These are phyloP conservation scores for Scaeva pyrastri DNA, from an alignment of 2,888 invertebrate species.

Conservation along the genomic window DNA sequence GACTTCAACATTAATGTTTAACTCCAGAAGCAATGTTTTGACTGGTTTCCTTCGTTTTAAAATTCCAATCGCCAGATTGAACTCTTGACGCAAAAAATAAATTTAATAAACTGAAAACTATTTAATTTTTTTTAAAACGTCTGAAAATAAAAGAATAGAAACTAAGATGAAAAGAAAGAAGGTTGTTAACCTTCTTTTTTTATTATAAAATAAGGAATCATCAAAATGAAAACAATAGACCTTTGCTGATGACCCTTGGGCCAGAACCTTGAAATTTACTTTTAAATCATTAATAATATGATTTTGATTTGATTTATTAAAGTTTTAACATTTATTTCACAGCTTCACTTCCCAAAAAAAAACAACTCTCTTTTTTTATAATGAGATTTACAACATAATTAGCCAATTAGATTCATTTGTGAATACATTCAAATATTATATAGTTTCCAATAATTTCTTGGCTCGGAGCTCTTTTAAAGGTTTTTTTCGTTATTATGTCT, in stretches of 20 bases:
- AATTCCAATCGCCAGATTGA: too few species aligned
- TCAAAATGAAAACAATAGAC: neutral
- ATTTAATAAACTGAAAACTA: too few species aligned
- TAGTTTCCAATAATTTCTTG: neutral
- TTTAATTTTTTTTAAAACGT: too few species aligned
- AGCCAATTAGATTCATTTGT: constrained; percentile 7
- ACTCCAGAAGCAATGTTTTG: too few species aligned
- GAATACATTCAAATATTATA: constrained; percentile 5
- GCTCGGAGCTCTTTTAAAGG: neutral
- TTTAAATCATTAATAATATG: constrained; percentile 6
- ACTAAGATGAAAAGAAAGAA: neutral
- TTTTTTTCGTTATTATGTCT: neutral
- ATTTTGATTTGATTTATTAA: neutral
- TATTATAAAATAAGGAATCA: neutral
- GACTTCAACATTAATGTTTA: too few species aligned
- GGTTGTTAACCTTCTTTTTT: neutral
- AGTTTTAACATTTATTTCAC: neutral
- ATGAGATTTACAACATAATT: neutral
- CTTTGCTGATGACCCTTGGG: neutral
- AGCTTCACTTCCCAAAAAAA: neutral
- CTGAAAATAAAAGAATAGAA: neutral
- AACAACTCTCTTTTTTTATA: neutral
- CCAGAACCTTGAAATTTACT: constrained; percentile 10
- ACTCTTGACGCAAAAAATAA: too few species aligned
- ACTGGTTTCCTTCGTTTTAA: too few species aligned